Percentiles rank a stretch among this genome's conserved stretches.
These are phyloP conservation scores for Drosophila micromelanica DNA, from an alignment of 1,140 invertebrate genomes.

Conservation along the genomic window DNA sequence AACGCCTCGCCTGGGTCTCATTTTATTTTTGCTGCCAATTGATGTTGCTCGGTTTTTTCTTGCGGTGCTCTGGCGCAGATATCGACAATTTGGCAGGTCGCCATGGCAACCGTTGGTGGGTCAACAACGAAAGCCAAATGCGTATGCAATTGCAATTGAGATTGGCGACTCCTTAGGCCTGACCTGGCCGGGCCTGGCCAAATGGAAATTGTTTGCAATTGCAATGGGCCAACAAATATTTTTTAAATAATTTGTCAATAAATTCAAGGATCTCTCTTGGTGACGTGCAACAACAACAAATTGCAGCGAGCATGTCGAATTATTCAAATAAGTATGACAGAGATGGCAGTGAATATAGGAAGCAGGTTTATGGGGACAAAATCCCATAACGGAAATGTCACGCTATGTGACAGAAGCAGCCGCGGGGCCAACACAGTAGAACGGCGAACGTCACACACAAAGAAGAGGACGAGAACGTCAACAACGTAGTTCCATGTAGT, in stretches of 20 bases:
- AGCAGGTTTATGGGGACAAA: conserved; percentile 53
- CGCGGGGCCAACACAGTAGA: conserved; percentile 28
- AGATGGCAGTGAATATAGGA: conserved; percentile 2
- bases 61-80: conserved; percentile 53
- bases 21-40: background rate
- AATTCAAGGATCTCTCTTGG: conserved; percentile 44
- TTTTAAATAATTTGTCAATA: conserved; percentile 71
- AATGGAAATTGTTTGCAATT: conserved; percentile 30
- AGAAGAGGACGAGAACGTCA: conserved; percentile 40
- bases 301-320: conserved; percentile 53
- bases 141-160: conserved; percentile 33
- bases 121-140: conserved; percentile 53
- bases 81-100: conserved; percentile 79
- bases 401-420: conserved; percentile 64
- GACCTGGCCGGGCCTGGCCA: background rate
- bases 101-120: conserved; percentile 76
- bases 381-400: conserved; percentile 80
- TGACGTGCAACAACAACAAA: conserved; percentile 29
- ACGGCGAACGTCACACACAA: conserved; percentile 34
- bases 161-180: conserved; percentile 14
- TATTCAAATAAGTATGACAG: conserved; percentile 46
- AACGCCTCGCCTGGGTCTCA: conserved; percentile 39
- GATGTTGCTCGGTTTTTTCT: conserved; percentile 13
- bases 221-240: no score
- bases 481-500: conserved; percentile 47